Base-by-base conservation (phyloP, 2,113 vertebrate species). In the Pipa parva region DNA sequence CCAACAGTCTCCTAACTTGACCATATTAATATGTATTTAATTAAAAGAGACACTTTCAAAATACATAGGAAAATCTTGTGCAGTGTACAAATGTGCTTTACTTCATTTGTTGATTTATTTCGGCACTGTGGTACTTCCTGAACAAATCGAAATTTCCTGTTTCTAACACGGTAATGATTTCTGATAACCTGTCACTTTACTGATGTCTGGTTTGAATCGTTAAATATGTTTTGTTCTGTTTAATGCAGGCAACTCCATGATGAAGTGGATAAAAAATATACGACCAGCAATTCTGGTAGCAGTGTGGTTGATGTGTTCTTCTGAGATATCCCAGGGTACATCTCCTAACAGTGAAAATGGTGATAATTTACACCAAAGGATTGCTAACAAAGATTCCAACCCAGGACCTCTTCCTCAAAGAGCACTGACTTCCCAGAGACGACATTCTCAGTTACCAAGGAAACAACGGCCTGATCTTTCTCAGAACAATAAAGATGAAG, bases 281-380 rank as follows among this genome's bases (percentile, higher is more conserved):
- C 46, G 75, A 39, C 72, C 92, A n/a, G 71, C 80, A 59, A 78
- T 92, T 66, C 46, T 94, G 28, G 62, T 89, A 78, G 72, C 89
- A 62, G 67, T 85, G 1, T 92, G 89, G 86, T 77, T 91, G 39
- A 78, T 81, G 25, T 88, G 85, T 3, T 78, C 72, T 31, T 87
- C 84, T 15, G 74, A 83, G 21, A 78, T 77, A 51, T 70, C 74
- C 1, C 27, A 45, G 15, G 6, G 37, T 13, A 65, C 68, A 66
- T 28, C 62, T 2, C 1, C 42, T 46, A 0, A 54, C 5, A 57
- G 20, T 12, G 15, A 54, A 9, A 61, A 9, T 29, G 48, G 33
- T 31, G 13, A 27, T 21, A 29, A 3, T 22, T 13, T 15, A 42
- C 5, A 3, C 5, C 39, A 42, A 13, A 20, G 25, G 28, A 24